Evolutionary conservation across 2,888 invertebrate genomes (phyloP).

Genomic region (Lasioglossum oenotherae): DNA sequence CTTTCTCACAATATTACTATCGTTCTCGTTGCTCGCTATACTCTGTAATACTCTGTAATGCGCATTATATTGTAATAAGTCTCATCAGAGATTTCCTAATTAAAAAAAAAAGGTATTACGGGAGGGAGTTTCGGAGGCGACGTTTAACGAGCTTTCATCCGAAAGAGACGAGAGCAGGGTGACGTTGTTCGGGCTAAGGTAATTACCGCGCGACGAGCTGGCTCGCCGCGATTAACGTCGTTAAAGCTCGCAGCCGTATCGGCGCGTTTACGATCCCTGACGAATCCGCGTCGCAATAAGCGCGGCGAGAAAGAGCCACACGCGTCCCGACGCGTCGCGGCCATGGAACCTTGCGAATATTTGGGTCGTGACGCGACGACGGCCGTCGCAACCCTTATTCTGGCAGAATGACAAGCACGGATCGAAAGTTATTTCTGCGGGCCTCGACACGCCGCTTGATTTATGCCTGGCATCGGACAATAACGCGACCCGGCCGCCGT

Average conservation of each 20-base stretch:
- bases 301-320: slow-evolving; percentile 18
- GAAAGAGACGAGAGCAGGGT: slow-evolving; percentile 22
- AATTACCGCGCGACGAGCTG: slow-evolving; percentile 64
- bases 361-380: slow-evolving; percentile 61
- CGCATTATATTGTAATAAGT: too few species aligned
- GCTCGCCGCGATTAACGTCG: slow-evolving; percentile 68
- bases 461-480: slow-evolving; percentile 68
- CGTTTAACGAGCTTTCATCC: slow-evolving; percentile 45
- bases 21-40: too few species aligned
- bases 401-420: slow-evolving; percentile 70
- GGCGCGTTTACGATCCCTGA: slow-evolving; percentile 72
- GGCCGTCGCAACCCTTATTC: slow-evolving; percentile 63
- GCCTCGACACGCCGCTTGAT: slow-evolving; percentile 63
- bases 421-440: slow-evolving; percentile 69
- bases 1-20: too few species aligned
- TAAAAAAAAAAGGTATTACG: not conserved
- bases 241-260: slow-evolving; percentile 67
- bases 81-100: too few species aligned
- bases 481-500: slow-evolving; percentile 45
- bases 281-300: slow-evolving; percentile 67
- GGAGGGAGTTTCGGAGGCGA: not conserved
- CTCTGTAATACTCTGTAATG: too few species aligned
- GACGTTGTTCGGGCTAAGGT: slow-evolving; percentile 41
- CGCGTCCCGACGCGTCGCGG: slow-evolving; percentile 25
- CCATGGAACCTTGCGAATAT: slow-evolving; percentile 42